phyloP scores from a whole-genome alignment of 2,888 invertebrate species.

The Chymomyza caudatula region DNA sequence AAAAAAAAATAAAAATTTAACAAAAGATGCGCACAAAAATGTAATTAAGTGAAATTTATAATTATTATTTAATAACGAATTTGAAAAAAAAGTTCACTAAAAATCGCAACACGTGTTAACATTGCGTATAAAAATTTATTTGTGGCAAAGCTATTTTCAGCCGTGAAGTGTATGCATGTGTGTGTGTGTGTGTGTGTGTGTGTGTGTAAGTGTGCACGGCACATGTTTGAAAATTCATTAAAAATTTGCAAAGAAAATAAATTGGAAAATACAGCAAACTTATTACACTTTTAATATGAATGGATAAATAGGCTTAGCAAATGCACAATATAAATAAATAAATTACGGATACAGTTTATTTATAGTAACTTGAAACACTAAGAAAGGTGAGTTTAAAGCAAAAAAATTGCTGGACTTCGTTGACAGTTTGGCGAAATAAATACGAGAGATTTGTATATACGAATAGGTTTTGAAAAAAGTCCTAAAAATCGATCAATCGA shows the following conservation, averaged over 20 bases:
- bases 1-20: neutral
- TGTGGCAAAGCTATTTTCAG: slow-evolving; percentile 34
- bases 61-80: neutral
- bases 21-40: neutral
- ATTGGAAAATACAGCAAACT: neutral
- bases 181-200: neutral
- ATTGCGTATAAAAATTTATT: slow-evolving; percentile 61
- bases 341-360: neutral
- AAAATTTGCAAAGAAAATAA: slow-evolving; percentile 4
- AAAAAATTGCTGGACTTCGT: neutral
- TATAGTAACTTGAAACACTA: neutral
- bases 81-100: neutral
- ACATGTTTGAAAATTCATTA: slow-evolving; percentile 24
- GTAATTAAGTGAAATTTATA: neutral
- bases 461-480: no score
- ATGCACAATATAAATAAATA: neutral
- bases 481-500: no score
- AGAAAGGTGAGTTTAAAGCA: neutral
- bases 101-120: slow-evolving; percentile 68
- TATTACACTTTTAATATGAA: neutral
- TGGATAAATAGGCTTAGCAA: neutral
- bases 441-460: no score
- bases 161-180: neutral
- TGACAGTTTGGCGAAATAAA: neutral
- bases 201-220: slow-evolving; percentile 4